Evolutionary conservation across 2,113 vertebrate genomes (phyloP).

Genomic region (Larimichthys polyactis): DNA sequence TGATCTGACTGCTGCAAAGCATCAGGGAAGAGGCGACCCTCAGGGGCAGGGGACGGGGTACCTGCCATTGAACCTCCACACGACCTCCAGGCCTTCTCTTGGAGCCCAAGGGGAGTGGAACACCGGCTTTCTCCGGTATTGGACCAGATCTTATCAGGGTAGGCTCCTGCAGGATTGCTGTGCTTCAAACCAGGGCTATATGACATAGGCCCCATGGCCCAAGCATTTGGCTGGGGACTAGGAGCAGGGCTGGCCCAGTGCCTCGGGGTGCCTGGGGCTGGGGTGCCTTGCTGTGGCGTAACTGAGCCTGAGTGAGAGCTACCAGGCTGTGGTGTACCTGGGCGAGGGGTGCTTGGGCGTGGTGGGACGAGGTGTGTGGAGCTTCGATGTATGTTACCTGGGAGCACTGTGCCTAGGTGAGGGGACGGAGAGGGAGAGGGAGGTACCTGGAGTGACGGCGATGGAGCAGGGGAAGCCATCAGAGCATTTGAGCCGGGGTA

Average conservation of each 20-base stretch:
- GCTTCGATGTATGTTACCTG: conserved; percentile 62
- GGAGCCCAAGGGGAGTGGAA: conserved; percentile 84
- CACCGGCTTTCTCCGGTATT: conserved; percentile 88
- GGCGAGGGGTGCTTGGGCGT: conserved; percentile 58
- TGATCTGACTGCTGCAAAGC: conserved; percentile 79
- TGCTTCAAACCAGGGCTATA: conserved; percentile 84
- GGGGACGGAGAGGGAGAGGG: conserved; percentile 76
- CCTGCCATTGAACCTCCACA: conserved; percentile 84
- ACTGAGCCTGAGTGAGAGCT: conserved; percentile 64
- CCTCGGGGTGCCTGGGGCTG: conserved; percentile 69
- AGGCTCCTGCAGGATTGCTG: conserved; percentile 82
- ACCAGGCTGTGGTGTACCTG: conserved; percentile 64
- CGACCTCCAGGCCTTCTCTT: conserved; percentile 91
- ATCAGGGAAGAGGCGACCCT: conserved; percentile 86
- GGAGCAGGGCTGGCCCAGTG: conserved; percentile 81
- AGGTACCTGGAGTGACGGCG: conserved; percentile 71
- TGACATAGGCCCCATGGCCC: conserved; percentile 76
- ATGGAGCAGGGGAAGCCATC: conserved; percentile 73
- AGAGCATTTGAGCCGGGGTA: conserved; percentile 67
- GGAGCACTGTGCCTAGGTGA: conserved; percentile 62
- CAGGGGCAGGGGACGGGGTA: conserved; percentile 82
- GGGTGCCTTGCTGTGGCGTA: conserved; percentile 68
- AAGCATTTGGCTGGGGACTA: conserved; percentile 82
- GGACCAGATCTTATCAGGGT: conserved; percentile 84
- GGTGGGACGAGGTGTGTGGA: conserved; percentile 37